Evolutionary conservation across 2,888 invertebrate genomes (phyloP), one percentile per base, ranked within the genome.

Genomic region (Mesorhabditis sp.): DNA sequence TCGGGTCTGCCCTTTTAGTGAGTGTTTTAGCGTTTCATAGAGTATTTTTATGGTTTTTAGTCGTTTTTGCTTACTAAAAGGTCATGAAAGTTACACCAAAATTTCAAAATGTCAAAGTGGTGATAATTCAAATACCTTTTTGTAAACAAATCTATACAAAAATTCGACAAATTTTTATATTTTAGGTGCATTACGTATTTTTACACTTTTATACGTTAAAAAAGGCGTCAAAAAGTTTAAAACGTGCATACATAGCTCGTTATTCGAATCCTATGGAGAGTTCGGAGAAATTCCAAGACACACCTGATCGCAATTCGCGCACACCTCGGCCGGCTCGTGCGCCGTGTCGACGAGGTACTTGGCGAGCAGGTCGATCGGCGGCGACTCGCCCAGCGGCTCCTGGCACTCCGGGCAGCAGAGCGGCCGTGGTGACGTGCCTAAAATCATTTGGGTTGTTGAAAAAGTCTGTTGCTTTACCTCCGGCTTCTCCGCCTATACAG

Each of bases 261-360:
- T 28, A 28, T 28, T 28, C 28, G 28, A 28, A 28, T 28, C 28
- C 28, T 28, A 28, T 28, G 28, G 28, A 28, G 2, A 28, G 28
- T 28, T 28, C 28, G 28, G 28, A 28, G 28, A 28, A 28, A 28
- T 28, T 28, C 28, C 28, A 28, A 28, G 28, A 28, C 90, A 87
- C 81, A 91, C 91, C 75, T 85, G 81, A 87, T 92, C 92, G 87
- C 92, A 92, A 86, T 92, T 92, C 74, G 91, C 91, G 87, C 92
- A 92, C 5, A 90, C 89, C 67, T 91, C 91, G 85, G 91, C 90
- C 81, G 91, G 90, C 74, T 91, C 90, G 81, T 91, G 90, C 0
- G 91, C 90, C 68, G 91, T 88, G 77, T 91, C 91, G 50, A 92
- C 90, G 71, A 92, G 87, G 85, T 91, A 91, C 50, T 90, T 88